Conservation (phyloP, 2,113 vertebrate genomes). For the Isurus oxyrinchus region DNA sequence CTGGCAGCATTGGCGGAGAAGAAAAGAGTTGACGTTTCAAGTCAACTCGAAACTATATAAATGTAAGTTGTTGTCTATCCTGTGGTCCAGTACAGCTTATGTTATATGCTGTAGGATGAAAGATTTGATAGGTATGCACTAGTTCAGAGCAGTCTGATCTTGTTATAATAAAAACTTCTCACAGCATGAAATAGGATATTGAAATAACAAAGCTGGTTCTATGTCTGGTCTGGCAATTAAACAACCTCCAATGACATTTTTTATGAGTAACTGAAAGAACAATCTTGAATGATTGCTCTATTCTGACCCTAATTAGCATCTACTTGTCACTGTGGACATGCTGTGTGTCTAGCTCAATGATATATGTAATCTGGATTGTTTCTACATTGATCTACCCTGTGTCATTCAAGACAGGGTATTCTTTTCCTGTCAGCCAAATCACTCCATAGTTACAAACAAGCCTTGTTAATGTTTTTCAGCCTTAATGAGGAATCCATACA, state of each 20-base stretch:
- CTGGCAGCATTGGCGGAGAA: too few relatives aligned
- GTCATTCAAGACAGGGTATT: background rate
- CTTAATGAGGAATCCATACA: background rate
- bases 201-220: background rate
- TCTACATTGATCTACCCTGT: slow-evolving; percentile 1
- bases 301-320: slow-evolving; percentile 20
- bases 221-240: background rate
- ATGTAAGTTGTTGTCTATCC: background rate
- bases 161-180: background rate
- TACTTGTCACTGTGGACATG: background rate
- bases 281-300: background rate
- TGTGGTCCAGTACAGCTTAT: background rate
- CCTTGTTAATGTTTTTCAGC: background rate
- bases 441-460: background rate
- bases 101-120: background rate
- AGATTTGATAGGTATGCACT: background rate
- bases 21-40: too few relatives aligned
- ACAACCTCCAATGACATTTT: background rate
- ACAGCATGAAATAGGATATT: background rate
- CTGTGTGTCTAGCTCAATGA: background rate
- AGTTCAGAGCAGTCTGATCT: background rate
- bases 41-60: too few relatives aligned
- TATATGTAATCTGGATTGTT: background rate
- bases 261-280: background rate
- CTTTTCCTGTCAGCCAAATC: slow-evolving; percentile 15